Percentiles rank a stretch among this genome's conserved stretches.
These are phyloP conservation scores for Rallus limicola DNA, from an alignment of 2,113 vertebrate genomes.

Conservation along the genomic window DNA sequence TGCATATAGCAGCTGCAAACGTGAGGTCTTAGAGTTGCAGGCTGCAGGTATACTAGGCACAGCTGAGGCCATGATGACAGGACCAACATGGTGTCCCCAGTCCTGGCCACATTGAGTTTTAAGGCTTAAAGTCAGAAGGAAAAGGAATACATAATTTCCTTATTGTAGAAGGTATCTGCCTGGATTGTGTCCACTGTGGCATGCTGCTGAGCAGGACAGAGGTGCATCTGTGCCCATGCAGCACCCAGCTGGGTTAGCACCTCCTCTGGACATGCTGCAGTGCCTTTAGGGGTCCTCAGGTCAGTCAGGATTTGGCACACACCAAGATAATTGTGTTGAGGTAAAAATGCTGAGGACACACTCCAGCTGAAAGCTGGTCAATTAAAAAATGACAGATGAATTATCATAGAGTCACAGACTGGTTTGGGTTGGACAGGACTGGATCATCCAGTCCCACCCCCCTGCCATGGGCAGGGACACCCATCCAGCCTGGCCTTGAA, in stretches of 20 bases:
- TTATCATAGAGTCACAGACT: no score
- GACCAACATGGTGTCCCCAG: accelerated
- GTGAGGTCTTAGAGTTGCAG: accelerated
- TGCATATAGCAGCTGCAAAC: not conserved
- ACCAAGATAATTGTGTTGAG: not conserved
- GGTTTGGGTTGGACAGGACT: no score
- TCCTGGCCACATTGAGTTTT: not conserved
- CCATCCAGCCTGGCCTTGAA: no score
- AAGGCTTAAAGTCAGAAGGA: not conserved
- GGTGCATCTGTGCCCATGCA: accelerated
- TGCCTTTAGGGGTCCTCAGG: accelerated
- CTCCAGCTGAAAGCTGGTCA: not conserved
- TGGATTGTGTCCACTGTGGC: not conserved
- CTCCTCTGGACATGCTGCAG: accelerated
- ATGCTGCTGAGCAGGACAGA: no score
- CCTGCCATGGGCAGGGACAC: no score
- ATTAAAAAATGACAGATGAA: not conserved
- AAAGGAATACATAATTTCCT: not conserved
- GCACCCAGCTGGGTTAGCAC: not conserved
- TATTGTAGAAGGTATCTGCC: not conserved
- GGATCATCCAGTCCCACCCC: no score
- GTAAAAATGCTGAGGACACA: not conserved
- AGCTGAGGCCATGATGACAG: not conserved
- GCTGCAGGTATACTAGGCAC: accelerated
- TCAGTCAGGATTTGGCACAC: accelerated